These are phyloP conservation scores for Solenopsis fugax DNA, from an alignment of 1,140 invertebrate genomes.

Conservation along the genomic window DNA sequence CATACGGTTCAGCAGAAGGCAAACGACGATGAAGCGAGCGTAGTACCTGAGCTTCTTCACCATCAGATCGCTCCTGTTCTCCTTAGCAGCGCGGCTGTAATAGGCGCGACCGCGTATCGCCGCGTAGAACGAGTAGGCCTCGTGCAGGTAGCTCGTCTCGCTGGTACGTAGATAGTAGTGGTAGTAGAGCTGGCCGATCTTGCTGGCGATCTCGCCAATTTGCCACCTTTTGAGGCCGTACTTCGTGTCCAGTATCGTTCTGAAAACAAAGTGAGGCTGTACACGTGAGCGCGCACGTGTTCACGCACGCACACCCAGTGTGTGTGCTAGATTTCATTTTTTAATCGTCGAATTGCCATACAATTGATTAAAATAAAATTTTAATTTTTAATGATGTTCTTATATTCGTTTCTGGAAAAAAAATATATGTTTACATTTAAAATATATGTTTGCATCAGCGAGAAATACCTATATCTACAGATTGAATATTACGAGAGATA, in stretches of 20 bases:
- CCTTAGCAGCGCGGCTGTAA: constrained; percentile 97
- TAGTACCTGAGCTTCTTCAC: constrained; percentile 99
- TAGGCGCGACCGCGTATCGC: constrained; percentile 97
- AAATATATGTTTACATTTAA: background rate
- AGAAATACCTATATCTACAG: background rate
- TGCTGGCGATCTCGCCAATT: constrained; percentile 99
- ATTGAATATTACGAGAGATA: background rate
- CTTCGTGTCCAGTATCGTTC: constrained; percentile 95
- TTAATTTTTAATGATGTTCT: background rate
- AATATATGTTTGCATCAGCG: background rate
- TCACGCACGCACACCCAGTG: background rate
- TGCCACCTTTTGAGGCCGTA: constrained; percentile 99
- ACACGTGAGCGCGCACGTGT: constrained; percentile 21
- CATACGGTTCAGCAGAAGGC: constrained; percentile 97
- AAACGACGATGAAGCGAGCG: constrained; percentile 98
- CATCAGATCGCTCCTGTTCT: constrained; percentile 98
- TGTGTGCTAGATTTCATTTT: background rate
- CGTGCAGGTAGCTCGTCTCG: constrained; percentile 98
- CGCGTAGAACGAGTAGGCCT: constrained; percentile 98
- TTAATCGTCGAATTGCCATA: background rate
- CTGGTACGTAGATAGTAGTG: constrained; percentile 99
- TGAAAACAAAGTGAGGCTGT: constrained; percentile 81
- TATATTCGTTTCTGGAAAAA: background rate
- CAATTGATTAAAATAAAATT: background rate
- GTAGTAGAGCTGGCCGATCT: constrained; percentile 99